phyloP scores from a whole-genome alignment of 2,797 vertebrate genomes.

The Distichodus sexfasciatus region DNA sequence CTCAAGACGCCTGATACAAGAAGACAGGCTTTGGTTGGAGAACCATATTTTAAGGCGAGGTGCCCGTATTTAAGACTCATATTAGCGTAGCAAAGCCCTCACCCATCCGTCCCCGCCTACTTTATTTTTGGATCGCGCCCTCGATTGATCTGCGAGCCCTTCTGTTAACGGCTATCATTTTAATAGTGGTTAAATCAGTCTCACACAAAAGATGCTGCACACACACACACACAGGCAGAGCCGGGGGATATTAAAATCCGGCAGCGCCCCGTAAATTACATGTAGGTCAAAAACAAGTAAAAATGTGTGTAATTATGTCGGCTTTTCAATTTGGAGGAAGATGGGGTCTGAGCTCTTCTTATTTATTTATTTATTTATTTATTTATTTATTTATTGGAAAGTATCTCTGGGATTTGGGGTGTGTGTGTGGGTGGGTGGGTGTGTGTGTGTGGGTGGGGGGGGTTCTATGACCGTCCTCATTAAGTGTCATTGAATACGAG shows the following conservation, averaged over 20 bases:
- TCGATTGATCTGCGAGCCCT: slow-evolving; percentile 39
- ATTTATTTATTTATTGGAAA: slow-evolving; percentile 52
- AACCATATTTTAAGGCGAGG: no score
- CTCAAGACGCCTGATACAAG: no score
- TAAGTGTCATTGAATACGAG: slow-evolving; percentile 64
- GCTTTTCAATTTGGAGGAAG: slow-evolving; percentile 51
- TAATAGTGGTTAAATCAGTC: slow-evolving; percentile 58
- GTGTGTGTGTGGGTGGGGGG: slow-evolving; percentile 24
- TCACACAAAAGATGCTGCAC: slow-evolving; percentile 43
- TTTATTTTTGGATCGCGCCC: background rate
- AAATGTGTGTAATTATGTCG: slow-evolving; percentile 62
- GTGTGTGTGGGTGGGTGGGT: no score
- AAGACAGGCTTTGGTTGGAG: no score
- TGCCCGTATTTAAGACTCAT: no score
- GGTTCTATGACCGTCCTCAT: slow-evolving; percentile 59
- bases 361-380: no score
- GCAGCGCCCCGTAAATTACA: slow-evolving; percentile 57
- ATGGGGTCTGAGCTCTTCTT: slow-evolving; percentile 31
- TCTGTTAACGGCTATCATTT: slow-evolving; percentile 46
- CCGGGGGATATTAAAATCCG: slow-evolving; percentile 57
- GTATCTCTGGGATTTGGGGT: slow-evolving; percentile 55
- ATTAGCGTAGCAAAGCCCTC: no score
- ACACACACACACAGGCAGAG: slow-evolving; percentile 50
- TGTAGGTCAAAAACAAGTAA: slow-evolving; percentile 63
- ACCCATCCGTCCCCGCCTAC: background rate